phyloP scores from a whole-genome alignment of 2,888 invertebrate species.

The Chymomyza amoena region DNA sequence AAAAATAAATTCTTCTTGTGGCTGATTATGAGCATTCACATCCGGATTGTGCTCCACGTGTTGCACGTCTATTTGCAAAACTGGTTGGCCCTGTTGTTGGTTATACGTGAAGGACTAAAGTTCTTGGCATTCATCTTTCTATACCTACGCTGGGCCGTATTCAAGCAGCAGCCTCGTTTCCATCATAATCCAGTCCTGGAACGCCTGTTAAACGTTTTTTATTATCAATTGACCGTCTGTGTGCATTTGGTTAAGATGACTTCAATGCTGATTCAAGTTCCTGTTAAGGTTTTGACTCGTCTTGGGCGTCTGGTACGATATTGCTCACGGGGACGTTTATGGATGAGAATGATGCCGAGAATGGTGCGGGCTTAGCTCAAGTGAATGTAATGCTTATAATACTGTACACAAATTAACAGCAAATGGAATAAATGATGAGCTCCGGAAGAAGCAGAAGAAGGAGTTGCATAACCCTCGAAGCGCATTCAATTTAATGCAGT shows the following conservation, averaged over 20 bases:
- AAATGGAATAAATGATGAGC: neutral
- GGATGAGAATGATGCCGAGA: neutral
- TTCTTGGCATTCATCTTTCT: neutral
- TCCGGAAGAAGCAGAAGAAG: neutral
- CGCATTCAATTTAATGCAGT: conserved; percentile 3
- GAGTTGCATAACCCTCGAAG: neutral
- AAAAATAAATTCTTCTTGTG: conserved; percentile 2
- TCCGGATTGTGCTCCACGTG: conserved; percentile 7
- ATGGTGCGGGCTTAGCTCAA: neutral
- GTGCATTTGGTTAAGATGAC: neutral
- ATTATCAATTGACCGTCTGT: neutral
- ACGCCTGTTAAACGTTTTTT: neutral
- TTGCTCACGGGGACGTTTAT: neutral
- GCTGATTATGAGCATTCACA: conserved; percentile 20
- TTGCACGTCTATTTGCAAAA: conserved; percentile 24
- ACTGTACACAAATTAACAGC: neutral
- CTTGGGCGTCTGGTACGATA: conserved; percentile 7
- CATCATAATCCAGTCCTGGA: neutral
- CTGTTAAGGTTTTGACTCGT: neutral
- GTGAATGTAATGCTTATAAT: neutral
- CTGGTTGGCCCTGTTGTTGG: conserved; percentile 1
- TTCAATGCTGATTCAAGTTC: neutral
- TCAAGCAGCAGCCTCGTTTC: neutral
- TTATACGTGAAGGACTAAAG: neutral
- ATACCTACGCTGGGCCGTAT: neutral